Conservation (phyloP, 2,888 invertebrate species). For the Oxytorus armatus region DNA sequence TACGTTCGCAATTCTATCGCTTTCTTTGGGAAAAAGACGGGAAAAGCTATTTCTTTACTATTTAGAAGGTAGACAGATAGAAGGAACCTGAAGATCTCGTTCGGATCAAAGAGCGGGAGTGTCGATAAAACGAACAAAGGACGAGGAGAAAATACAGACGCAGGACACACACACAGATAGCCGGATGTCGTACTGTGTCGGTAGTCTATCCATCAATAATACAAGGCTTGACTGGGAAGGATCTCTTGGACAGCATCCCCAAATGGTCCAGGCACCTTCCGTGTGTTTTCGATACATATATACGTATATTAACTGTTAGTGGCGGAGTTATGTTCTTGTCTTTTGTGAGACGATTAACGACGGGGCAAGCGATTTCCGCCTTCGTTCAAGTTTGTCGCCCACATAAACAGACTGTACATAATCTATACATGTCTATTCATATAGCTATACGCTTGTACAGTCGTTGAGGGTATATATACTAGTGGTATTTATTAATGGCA, state of each 20-base stretch:
- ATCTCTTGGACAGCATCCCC: constrained; percentile 1
- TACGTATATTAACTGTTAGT: neutral
- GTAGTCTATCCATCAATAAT: constrained; percentile 46
- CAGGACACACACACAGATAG: neutral
- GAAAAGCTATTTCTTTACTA: constrained; percentile 10
- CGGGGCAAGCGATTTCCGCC: neutral
- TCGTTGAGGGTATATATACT: constrained; percentile 17
- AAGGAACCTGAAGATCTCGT: neutral
- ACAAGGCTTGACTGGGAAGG: neutral
- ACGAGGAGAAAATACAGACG: neutral
- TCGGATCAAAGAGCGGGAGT: neutral
- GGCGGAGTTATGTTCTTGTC: constrained; percentile 16
- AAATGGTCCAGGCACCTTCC: neutral
- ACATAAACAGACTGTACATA: constrained; percentile 10
- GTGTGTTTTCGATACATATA: neutral
- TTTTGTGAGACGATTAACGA: constrained; percentile 33
- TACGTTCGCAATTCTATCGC: neutral
- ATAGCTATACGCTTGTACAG: neutral
- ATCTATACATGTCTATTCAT: constrained; percentile 5
- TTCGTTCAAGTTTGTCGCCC: constrained; percentile 16
- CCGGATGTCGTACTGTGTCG: constrained; percentile 18
- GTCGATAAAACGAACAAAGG: neutral
- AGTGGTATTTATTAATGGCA: constrained; percentile 41
- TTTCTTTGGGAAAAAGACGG: constrained; percentile 1
- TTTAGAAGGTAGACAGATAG: constrained; percentile 5